Percentiles rank a stretch among this genome's conserved stretches.
Evolutionary conservation across 1,140 invertebrate species (phyloP).

Genomic region (Drosophila pallidifrons): DNA sequence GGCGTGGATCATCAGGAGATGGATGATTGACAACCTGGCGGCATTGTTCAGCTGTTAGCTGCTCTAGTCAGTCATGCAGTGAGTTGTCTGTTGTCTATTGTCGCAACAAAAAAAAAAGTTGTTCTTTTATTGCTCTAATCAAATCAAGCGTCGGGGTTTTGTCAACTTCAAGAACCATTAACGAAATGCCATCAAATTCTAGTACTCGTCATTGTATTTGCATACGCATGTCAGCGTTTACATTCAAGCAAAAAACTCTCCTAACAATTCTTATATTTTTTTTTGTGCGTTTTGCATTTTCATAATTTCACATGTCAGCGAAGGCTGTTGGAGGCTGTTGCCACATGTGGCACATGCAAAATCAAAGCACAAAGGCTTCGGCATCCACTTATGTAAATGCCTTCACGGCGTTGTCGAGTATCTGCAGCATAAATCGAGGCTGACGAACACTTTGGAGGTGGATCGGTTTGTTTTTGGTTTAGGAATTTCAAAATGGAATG

Average conservation of each 20-base stretch:
- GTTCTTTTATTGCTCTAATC: slow-evolving; percentile 54
- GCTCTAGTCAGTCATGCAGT: slow-evolving; percentile 27
- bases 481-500: slow-evolving; percentile 27
- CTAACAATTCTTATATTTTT: slow-evolving; percentile 5
- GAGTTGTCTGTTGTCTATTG: slow-evolving; percentile 36
- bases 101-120: slow-evolving; percentile 21
- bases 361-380: slow-evolving; percentile 50
- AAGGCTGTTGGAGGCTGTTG: slow-evolving; percentile 10
- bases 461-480: slow-evolving; percentile 12
- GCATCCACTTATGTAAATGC: slow-evolving; percentile 64
- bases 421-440: slow-evolving; percentile 20
- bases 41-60: slow-evolving; percentile 40
- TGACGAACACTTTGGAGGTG: slow-evolving; percentile 2
- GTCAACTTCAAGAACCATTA: slow-evolving; percentile 59
- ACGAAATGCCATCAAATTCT: slow-evolving; percentile 47
- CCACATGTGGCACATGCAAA: slow-evolving; percentile 56
- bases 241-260: slow-evolving; percentile 2
- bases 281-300: slow-evolving; percentile 64
- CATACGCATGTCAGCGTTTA: slow-evolving; percentile 55
- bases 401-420: slow-evolving; percentile 26
- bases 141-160: slow-evolving; percentile 48
- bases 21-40: slow-evolving; percentile 64
- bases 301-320: slow-evolving; percentile 62
- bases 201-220: slow-evolving; percentile 36
- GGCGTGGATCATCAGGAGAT: not conserved